phyloP scores from a whole-genome alignment of 2,113 vertebrate species.

The Oreochromis spilurus region DNA sequence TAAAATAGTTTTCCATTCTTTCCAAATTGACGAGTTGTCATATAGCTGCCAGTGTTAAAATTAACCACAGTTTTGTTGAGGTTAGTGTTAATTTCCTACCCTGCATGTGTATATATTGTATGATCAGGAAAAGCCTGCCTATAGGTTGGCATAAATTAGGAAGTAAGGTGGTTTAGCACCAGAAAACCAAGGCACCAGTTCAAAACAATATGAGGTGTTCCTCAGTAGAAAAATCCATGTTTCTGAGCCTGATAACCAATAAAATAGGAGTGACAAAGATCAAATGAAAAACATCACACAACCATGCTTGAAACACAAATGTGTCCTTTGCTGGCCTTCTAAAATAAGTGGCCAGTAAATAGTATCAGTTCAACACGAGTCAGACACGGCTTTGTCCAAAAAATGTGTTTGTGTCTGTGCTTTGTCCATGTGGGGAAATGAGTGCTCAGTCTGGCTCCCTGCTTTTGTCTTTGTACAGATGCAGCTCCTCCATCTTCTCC shows the following conservation, averaged over 20 bases:
- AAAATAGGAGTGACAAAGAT: not conserved
- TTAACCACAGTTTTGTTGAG: not conserved
- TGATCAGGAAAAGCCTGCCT: not conserved
- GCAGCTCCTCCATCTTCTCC: constrained; percentile 74
- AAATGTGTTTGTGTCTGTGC: not conserved
- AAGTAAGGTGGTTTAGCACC: constrained; percentile 45
- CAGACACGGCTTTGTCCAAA: not conserved
- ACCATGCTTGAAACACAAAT: not conserved
- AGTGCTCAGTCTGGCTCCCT: constrained; percentile 69
- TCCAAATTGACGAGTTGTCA: not conserved
- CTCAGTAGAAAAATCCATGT: constrained; percentile 7
- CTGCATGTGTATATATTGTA: not conserved
- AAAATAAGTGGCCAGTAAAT: not conserved
- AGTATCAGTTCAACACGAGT: constrained; percentile 13
- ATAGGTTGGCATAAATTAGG: not conserved
- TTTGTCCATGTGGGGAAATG: not conserved
- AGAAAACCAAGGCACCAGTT: constrained; percentile 33
- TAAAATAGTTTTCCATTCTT: not conserved
- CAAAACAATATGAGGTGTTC: not conserved
- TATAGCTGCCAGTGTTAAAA: constrained; percentile 34
- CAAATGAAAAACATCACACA: not conserved
- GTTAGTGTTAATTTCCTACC: constrained; percentile 58
- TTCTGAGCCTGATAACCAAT: not conserved
- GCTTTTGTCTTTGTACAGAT: constrained; percentile 73
- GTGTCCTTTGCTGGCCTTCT: not conserved